Conservation (phyloP, 37 sponge, comb jelly and placozoan genomes). For the Chondrosia reniformis region DNA sequence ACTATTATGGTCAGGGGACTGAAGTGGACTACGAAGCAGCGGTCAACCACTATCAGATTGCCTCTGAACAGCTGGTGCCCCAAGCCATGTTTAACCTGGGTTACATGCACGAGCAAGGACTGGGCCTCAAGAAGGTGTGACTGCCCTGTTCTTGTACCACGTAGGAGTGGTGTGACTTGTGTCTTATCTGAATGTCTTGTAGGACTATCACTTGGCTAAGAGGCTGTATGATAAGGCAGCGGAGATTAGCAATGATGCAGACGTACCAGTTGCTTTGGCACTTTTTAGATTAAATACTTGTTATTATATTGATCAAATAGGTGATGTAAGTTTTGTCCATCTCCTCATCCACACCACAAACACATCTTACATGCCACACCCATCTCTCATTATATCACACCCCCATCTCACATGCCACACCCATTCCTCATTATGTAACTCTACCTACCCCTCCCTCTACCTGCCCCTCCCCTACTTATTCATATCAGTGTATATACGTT, state of each 20-base stretch:
- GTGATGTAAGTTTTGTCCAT: too few relatives aligned
- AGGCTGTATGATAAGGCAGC: conserved; percentile 94
- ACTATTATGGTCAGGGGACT: conserved; percentile 97
- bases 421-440: too few relatives aligned
- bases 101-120: conserved; percentile 95
- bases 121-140: conserved; percentile 86
- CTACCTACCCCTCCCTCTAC: background rate
- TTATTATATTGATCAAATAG: conserved; percentile 20
- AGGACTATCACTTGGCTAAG: conserved; percentile 97
- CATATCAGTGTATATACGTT: background rate
- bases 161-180: background rate
- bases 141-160: background rate
- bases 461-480: background rate
- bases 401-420: too few relatives aligned
- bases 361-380: too few relatives aligned
- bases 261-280: conserved; percentile 83
- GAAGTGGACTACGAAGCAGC: conserved; percentile 83
- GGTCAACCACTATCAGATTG: conserved; percentile 88
- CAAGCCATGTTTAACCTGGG: conserved; percentile 99
- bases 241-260: conserved; percentile 75
- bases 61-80: conserved; percentile 74
- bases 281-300: conserved; percentile 67
- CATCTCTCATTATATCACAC: too few relatives aligned
- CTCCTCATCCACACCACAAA: too few relatives aligned
- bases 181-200: background rate